phyloP scores from a whole-genome alignment of 2,797 vertebrate species.

The Neosilurus hyrtlii region DNA sequence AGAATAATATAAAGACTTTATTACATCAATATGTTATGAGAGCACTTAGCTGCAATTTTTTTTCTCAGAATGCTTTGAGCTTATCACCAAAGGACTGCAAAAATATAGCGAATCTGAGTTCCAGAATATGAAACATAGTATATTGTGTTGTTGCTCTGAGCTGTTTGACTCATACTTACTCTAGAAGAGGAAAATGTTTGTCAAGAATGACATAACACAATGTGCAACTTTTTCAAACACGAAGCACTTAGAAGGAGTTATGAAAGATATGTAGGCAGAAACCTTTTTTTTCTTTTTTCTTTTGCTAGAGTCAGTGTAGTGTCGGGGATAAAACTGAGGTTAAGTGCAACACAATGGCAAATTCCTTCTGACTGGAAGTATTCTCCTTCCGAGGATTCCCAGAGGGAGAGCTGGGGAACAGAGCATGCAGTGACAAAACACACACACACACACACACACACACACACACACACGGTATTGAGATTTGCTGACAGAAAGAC shows the following conservation, averaged over 20 bases:
- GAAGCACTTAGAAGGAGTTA: neutral
- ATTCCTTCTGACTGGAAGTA: neutral
- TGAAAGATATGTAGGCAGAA: neutral
- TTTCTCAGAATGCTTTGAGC: neutral
- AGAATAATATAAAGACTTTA: constrained; percentile 53
- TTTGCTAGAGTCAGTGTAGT: neutral
- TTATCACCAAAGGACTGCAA: neutral
- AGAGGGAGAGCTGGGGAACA: neutral
- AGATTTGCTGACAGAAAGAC: constrained; percentile 30
- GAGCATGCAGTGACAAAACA: neutral
- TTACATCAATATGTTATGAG: constrained; percentile 2
- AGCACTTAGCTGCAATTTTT: constrained; percentile 1
- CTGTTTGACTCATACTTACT: neutral
- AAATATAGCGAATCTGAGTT: neutral
- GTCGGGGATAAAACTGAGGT: neutral
- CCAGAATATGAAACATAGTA: neutral
- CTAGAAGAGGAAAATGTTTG: neutral
- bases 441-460: too few relatives aligned
- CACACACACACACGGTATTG: neutral
- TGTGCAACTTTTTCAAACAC: neutral
- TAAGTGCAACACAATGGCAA: neutral
- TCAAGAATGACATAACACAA: too few relatives aligned
- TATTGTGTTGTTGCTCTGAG: neutral
- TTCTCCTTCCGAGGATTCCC: neutral
- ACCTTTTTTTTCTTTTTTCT: neutral